These are phyloP conservation scores for Pasiphila rectangulata DNA, from an alignment of 2,888 invertebrate species.

Conservation along the genomic window DNA sequence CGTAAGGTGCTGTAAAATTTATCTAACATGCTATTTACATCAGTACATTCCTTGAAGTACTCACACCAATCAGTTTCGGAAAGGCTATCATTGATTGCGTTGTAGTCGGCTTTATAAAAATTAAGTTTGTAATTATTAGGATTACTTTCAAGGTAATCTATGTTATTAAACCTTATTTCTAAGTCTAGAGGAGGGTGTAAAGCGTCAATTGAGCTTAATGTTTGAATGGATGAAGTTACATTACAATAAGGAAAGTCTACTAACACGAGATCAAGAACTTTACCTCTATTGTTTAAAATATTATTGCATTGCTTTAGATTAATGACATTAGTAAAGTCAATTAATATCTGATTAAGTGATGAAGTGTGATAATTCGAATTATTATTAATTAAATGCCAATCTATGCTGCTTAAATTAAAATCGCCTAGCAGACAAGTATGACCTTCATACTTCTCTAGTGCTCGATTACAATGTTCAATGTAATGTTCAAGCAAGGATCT, in stretches of 20 bases:
- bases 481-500: not conserved
- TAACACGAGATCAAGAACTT: not conserved
- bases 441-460: not conserved
- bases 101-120: not conserved
- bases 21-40: not conserved
- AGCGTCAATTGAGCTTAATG: not conserved
- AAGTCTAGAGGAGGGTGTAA: slow-evolving; percentile 1
- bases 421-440: not conserved
- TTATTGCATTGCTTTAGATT: slow-evolving; percentile 2
- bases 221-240: not conserved
- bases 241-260: not conserved
- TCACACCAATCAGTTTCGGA: not conserved
- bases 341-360: not conserved
- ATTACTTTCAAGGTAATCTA: too few species aligned
- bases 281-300: not conserved
- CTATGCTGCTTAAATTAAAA: not conserved
- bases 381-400: not conserved
- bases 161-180: too few species aligned
- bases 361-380: not conserved
- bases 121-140: too few species aligned
- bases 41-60: not conserved
- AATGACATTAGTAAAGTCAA: slow-evolving; percentile 1
- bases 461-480: slow-evolving; percentile 4
- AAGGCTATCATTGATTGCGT: not conserved
- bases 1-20: too few species aligned